These are phyloP conservation scores for Leptopterna dolabrata DNA, from an alignment of 2,888 invertebrate genomes.

Conservation along the genomic window DNA sequence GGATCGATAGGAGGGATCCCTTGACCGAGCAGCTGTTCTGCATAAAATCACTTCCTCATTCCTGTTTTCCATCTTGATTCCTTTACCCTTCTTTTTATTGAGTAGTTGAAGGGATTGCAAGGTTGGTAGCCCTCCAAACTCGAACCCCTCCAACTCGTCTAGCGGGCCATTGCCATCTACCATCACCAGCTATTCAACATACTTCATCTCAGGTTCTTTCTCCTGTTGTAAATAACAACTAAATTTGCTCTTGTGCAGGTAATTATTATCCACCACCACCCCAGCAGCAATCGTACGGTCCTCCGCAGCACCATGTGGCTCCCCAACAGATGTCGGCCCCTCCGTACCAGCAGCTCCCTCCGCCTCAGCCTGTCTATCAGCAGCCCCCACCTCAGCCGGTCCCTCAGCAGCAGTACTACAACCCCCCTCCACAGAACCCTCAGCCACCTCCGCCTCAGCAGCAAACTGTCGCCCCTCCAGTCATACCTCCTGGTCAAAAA, in stretches of 20 bases:
- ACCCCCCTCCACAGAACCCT: constrained; percentile 8
- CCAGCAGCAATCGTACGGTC: constrained; percentile 24
- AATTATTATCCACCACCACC: constrained; percentile 23
- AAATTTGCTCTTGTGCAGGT: constrained; percentile 1
- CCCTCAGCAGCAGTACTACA: neutral
- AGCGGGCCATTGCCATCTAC: too few species aligned
- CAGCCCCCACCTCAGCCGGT: constrained; percentile 2
- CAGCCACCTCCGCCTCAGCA: constrained; percentile 10
- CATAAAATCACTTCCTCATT: too few species aligned
- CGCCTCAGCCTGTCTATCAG: constrained; percentile 12
- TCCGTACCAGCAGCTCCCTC: neutral
- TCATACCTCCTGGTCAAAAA: constrained; percentile 51
- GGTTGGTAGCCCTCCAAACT: too few species aligned
- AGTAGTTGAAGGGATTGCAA: too few species aligned
- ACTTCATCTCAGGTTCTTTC: too few species aligned
- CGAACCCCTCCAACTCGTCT: too few species aligned
- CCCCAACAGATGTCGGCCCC: neutral
- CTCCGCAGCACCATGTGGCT: neutral
- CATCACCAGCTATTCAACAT: too few species aligned
- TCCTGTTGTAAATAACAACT: too few species aligned
- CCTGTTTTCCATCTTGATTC: too few species aligned
- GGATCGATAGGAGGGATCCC: too few species aligned
- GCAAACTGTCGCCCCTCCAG: neutral
- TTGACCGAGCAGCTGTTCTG: too few species aligned
- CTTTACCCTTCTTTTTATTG: too few species aligned